These are phyloP conservation scores for Slavum lentiscoides DNA, from an alignment of 2,888 invertebrate species.

Conservation along the genomic window DNA sequence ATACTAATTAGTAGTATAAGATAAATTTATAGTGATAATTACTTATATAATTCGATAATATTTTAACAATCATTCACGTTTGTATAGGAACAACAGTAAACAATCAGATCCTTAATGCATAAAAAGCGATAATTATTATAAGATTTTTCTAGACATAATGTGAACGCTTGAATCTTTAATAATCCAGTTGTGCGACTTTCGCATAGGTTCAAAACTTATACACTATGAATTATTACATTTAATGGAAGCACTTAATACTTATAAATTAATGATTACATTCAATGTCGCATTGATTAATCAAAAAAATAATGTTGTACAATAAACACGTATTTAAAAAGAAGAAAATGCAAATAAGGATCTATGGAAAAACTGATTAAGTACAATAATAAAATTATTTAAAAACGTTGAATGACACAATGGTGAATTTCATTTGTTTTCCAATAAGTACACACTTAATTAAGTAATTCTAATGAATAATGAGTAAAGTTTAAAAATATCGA, in stretches of 20 bases:
- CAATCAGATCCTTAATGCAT: background rate
- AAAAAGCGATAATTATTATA: background rate
- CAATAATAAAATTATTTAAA: background rate
- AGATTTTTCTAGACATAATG: background rate
- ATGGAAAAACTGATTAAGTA: background rate
- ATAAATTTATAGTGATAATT: background rate
- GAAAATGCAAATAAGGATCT: background rate
- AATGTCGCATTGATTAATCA: background rate
- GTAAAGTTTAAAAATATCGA: background rate
- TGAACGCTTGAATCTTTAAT: background rate
- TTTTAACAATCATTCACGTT: background rate
- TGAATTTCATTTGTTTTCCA: background rate
- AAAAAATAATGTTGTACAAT: background rate
- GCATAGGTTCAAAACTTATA: slow-evolving; percentile 1
- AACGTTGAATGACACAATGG: background rate
- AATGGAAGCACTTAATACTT: slow-evolving; percentile 46
- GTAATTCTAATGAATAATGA: background rate
- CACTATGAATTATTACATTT: slow-evolving; percentile 5
- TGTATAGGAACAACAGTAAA: background rate
- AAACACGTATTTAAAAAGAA: background rate
- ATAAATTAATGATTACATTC: slow-evolving; percentile 5
- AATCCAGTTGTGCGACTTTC: background rate
- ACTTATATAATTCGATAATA: background rate
- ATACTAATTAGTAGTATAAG: slow-evolving; percentile 7
- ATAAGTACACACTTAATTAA: background rate